A percentile compares a stretch with the other conserved stretches of the same genome.
phyloP scores from a whole-genome alignment of 2,888 invertebrate genomes.

The Calephelis perditalis region DNA sequence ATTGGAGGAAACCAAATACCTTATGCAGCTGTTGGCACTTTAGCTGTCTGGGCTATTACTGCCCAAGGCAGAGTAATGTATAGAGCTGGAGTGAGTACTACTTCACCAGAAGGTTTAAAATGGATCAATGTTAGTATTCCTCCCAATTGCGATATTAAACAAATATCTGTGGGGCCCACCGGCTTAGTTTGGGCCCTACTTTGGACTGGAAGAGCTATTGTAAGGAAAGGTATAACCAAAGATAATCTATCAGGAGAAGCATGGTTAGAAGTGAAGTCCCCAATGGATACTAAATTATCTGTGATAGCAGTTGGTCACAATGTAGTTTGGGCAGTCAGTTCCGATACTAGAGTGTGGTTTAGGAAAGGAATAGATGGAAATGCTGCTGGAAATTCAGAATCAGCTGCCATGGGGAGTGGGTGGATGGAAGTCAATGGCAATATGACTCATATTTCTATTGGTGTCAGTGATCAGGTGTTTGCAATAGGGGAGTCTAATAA shows the following conservation, averaged over 20 bases:
- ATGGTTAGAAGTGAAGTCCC: slow-evolving; percentile 90
- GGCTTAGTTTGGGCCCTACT: slow-evolving; percentile 93
- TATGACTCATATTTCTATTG: slow-evolving; percentile 90
- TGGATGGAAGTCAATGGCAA: slow-evolving; percentile 95
- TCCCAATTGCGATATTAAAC: slow-evolving; percentile 88
- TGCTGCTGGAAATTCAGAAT: slow-evolving; percentile 84
- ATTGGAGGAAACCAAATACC: slow-evolving; percentile 91
- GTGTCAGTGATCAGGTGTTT: slow-evolving; percentile 93
- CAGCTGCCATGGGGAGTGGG: slow-evolving; percentile 87
- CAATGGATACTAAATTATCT: slow-evolving; percentile 82
- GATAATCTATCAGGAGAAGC: slow-evolving; percentile 83
- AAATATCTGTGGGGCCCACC: slow-evolving; percentile 90
- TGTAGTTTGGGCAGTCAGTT: slow-evolving; percentile 88
- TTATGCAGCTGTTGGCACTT: slow-evolving; percentile 84
- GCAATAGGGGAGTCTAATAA: slow-evolving; percentile 91
- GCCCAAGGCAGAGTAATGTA: slow-evolving; percentile 94
- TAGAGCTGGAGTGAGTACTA: slow-evolving; percentile 87
- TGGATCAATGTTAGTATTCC: slow-evolving; percentile 90
- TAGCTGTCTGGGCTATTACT: slow-evolving; percentile 95
- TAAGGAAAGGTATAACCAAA: slow-evolving; percentile 90
- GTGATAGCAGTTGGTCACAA: slow-evolving; percentile 90
- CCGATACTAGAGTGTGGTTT: slow-evolving; percentile 92
- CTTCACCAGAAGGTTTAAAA: slow-evolving; percentile 90
- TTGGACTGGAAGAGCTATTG: slow-evolving; percentile 89
- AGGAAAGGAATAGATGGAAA: slow-evolving; percentile 85